A percentile compares a stretch with the other conserved stretches of the same genome.
Evolutionary conservation across 2,888 invertebrate species (phyloP).

Genomic region (Eueremaeus valkanovi): DNA sequence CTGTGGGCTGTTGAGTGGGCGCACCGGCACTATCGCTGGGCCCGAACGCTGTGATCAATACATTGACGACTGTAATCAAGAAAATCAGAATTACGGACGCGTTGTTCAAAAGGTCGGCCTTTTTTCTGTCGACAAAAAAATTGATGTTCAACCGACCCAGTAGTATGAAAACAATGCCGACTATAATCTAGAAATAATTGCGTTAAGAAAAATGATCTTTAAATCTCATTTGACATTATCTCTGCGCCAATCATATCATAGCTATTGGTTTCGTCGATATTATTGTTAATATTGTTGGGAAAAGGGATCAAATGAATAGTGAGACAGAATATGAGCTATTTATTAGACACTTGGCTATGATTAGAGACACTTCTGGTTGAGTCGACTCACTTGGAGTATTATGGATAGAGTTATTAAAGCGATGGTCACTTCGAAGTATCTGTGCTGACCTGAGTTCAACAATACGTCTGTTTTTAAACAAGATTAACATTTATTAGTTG

Average conservation of each 20-base stretch:
- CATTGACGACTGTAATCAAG: conserved; percentile 47
- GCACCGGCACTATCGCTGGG: conserved; percentile 26
- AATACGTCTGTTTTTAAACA: conserved; percentile 39
- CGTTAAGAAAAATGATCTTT: conserved; percentile 1
- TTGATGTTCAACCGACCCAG: conserved; percentile 48
- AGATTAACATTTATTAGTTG: not conserved
- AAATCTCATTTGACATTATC: not conserved
- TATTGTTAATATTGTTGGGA: not conserved
- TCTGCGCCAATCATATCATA: not conserved
- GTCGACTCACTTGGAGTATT: conserved; percentile 41
- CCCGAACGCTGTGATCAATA: conserved; percentile 47
- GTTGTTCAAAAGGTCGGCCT: conserved; percentile 47
- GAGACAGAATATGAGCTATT: not conserved
- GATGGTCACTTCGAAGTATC: conserved; percentile 40
- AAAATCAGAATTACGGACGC: conserved; percentile 47
- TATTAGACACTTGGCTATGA: not conserved
- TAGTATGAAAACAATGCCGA: conserved; percentile 47
- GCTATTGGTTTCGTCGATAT: not conserved
- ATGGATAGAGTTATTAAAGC: conserved; percentile 39
- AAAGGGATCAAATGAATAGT: not conserved
- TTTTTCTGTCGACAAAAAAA: conserved; percentile 45
- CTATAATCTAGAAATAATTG: conserved; percentile 40
- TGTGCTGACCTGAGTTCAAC: conserved; percentile 39
- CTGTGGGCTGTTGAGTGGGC: not conserved
- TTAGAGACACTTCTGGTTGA: not conserved